Evolutionary conservation across 1,140 invertebrate species (phyloP).

Genomic region (Drosophila kepulauana): DNA sequence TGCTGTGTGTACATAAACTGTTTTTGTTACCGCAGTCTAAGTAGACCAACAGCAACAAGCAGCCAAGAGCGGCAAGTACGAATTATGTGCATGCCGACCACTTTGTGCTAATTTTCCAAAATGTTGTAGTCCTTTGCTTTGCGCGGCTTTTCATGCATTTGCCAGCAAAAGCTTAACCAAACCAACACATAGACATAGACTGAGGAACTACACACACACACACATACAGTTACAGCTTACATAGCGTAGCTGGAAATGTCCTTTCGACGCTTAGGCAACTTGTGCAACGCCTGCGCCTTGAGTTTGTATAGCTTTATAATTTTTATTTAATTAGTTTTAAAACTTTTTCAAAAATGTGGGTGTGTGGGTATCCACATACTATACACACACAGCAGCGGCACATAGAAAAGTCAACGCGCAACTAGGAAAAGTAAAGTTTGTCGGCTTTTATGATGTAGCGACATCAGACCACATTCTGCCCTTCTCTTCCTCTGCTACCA

Average conservation of each 20-base stretch:
- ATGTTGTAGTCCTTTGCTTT: slow-evolving; percentile 70
- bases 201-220: slow-evolving; percentile 6
- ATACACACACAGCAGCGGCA: slow-evolving; percentile 3
- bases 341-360: slow-evolving; percentile 71
- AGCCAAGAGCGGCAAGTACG: slow-evolving; percentile 31
- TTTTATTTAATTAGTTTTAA: slow-evolving; percentile 84
- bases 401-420: slow-evolving; percentile 39
- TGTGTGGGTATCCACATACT: slow-evolving; percentile 25
- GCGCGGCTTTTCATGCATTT: slow-evolving; percentile 56
- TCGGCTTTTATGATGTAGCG: slow-evolving; percentile 77
- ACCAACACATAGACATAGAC: slow-evolving; percentile 16
- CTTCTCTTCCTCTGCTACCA: slow-evolving; percentile 16
- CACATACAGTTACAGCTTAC: not conserved
- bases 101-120: slow-evolving; percentile 74
- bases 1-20: slow-evolving; percentile 38
- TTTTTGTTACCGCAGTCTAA: slow-evolving; percentile 40
- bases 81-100: slow-evolving; percentile 67
- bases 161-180: slow-evolving; percentile 55
- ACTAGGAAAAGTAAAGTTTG: slow-evolving; percentile 69
- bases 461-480: slow-evolving; percentile 9
- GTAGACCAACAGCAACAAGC: slow-evolving; percentile 41
- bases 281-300: slow-evolving; percentile 59
- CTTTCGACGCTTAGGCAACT: slow-evolving; percentile 62
- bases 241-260: slow-evolving; percentile 52
- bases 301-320: slow-evolving; percentile 82